Evolutionary conservation across 2,888 invertebrate genomes (phyloP).

Genomic region (Euplagia quadripunctaria): DNA sequence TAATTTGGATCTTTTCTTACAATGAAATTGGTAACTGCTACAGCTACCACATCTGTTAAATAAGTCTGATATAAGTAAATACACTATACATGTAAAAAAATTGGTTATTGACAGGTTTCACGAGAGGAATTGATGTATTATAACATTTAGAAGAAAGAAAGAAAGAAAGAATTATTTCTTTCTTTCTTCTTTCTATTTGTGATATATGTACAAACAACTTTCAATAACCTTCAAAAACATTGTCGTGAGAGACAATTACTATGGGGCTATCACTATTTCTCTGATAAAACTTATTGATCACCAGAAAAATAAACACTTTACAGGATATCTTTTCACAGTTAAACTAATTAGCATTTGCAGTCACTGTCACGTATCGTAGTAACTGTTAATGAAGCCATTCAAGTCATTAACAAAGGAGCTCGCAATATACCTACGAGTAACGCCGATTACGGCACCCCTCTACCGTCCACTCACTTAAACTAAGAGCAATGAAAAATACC

Average conservation of each 20-base stretch:
- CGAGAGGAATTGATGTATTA: too few species aligned
- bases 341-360: slow-evolving; percentile 66
- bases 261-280: background rate
- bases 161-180: too few species aligned
- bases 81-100: too few species aligned
- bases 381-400: slow-evolving; percentile 76
- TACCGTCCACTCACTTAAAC: slow-evolving; percentile 37
- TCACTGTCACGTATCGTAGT: slow-evolving; percentile 73
- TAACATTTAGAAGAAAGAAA: too few species aligned
- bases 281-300: background rate
- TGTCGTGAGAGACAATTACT: background rate
- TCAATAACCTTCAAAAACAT: background rate
- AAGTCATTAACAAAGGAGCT: slow-evolving; percentile 66
- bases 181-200: too few species aligned
- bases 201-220: too few species aligned
- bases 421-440: slow-evolving; percentile 30
- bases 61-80: too few species aligned
- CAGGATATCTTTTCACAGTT: slow-evolving; percentile 43
- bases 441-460: slow-evolving; percentile 28
- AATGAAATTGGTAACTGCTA: background rate
- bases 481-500: slow-evolving; percentile 43
- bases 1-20: background rate
- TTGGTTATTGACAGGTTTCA: too few species aligned
- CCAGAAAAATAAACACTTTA: slow-evolving; percentile 39
- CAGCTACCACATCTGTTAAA: background rate